These are phyloP conservation scores for Drosophila prosaltans DNA, from an alignment of 1,140 invertebrate genomes.

Conservation along the genomic window DNA sequence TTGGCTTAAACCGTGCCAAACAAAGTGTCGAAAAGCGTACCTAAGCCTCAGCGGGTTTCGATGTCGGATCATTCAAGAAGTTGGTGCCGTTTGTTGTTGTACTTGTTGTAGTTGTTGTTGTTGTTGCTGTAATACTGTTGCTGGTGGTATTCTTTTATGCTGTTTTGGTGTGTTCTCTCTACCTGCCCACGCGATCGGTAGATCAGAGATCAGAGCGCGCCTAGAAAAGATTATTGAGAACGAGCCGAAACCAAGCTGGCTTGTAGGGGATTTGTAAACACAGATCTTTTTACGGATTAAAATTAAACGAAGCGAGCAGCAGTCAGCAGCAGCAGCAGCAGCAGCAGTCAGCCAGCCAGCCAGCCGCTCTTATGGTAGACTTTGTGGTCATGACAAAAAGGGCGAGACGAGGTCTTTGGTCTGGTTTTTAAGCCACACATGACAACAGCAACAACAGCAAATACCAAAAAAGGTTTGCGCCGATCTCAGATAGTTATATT, in stretches of 20 bases:
- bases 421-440: conserved; percentile 44
- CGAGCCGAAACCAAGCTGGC: conserved; percentile 10
- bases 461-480: conserved; percentile 1
- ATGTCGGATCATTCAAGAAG: conserved; percentile 27
- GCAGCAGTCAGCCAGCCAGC: conserved; percentile 1
- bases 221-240: conserved; percentile 62
- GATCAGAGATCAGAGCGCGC: conserved; percentile 70
- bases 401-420: conserved; percentile 36
- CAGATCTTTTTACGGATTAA: conserved; percentile 78
- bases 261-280: conserved; percentile 68
- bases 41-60: conserved; percentile 64
- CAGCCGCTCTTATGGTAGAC: conserved; percentile 29
- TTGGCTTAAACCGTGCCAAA: conserved; percentile 79
- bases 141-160: neutral
- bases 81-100: conserved; percentile 18
- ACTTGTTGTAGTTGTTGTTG: neutral
- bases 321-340: conserved; percentile 12
- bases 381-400: conserved; percentile 55
- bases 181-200: conserved; percentile 73
- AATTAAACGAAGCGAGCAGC: conserved; percentile 58
- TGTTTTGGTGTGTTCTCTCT: conserved; percentile 34
- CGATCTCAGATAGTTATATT: conserved; percentile 2
- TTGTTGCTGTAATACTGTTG: conserved; percentile 15
- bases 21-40: conserved; percentile 78
- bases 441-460: conserved; percentile 4